A percentile compares a stretch with the other conserved stretches of the same genome.
These are phyloP conservation scores for Callospermophilus lateralis DNA, from an alignment of 2,113 vertebrate genomes.

Conservation along the genomic window DNA sequence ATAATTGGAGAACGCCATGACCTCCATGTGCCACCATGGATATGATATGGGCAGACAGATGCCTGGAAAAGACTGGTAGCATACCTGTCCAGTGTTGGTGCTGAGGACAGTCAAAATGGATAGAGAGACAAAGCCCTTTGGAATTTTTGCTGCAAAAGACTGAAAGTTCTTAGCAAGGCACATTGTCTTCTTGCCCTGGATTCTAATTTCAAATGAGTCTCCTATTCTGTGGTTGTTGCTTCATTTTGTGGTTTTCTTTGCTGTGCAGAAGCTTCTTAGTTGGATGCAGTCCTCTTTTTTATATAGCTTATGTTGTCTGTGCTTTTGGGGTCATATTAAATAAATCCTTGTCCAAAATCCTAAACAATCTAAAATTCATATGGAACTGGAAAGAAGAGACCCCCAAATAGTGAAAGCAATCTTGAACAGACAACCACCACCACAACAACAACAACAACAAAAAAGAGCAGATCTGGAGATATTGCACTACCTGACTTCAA, in stretches of 20 bases:
- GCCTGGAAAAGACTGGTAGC: slow-evolving; percentile 74
- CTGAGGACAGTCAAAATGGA: slow-evolving; percentile 78
- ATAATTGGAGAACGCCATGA: slow-evolving; percentile 53
- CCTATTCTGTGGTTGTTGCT: neutral
- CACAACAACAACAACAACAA: too few species aligned
- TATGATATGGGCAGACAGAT: slow-evolving; percentile 71
- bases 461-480: too few species aligned
- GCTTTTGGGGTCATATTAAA: neutral
- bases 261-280: neutral
- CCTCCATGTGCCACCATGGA: slow-evolving; percentile 72
- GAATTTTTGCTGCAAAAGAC: slow-evolving; percentile 77
- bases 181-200: slow-evolving; percentile 71
- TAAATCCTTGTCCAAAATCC: neutral
- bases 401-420: too few species aligned
- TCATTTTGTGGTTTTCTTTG: neutral
- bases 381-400: too few species aligned
- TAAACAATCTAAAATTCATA: too few species aligned
- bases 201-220: neutral
- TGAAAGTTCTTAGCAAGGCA: slow-evolving; percentile 77
- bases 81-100: slow-evolving; percentile 76
- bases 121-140: slow-evolving; percentile 61
- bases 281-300: too few species aligned
- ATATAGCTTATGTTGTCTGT: neutral
- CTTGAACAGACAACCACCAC: too few species aligned
- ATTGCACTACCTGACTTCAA: too few species aligned